A percentile compares a stretch with the other conserved stretches of the same genome.
Evolutionary conservation across 1,140 invertebrate genomes (phyloP).

Genomic region (Dinothrombium tinctorium): DNA sequence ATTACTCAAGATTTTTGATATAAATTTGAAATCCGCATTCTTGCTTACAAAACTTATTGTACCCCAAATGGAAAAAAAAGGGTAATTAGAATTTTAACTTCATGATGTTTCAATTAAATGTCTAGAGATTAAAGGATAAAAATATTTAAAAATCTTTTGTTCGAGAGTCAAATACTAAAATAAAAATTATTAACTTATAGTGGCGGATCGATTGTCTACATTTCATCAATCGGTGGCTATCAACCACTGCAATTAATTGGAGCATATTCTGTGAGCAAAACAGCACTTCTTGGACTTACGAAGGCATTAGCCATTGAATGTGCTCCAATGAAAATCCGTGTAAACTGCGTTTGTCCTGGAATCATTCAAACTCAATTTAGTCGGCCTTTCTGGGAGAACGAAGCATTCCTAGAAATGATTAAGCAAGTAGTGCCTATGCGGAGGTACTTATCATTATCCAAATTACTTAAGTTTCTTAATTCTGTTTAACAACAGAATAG

Average conservation of each 20-base stretch:
- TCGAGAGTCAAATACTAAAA: too few relatives aligned
- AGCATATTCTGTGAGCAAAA: conserved; percentile 83
- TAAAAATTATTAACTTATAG: too few relatives aligned
- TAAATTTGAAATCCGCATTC: conserved; percentile 76
- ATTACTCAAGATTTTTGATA: conserved; percentile 68
- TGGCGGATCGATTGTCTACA: conserved; percentile 48
- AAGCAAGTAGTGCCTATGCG: conserved; percentile 14
- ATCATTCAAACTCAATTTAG: conserved; percentile 68
- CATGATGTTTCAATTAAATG: not conserved
- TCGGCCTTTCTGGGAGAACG: conserved; percentile 20
- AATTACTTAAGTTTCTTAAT: not conserved
- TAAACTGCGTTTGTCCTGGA: conserved; percentile 58
- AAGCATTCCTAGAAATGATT: conserved; percentile 13
- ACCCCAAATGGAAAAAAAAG: conserved; percentile 49
- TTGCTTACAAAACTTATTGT: conserved; percentile 63
- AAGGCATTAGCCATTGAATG: conserved; percentile 21
- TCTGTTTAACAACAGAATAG: conserved; percentile 22
- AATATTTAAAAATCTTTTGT: too few relatives aligned
- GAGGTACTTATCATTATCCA: conserved; percentile 12
- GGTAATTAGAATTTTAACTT: conserved; percentile 18
- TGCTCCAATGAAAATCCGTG: conserved; percentile 19
- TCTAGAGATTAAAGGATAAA: too few relatives aligned
- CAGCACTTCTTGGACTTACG: conserved; percentile 56
- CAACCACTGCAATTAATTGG: conserved; percentile 60
- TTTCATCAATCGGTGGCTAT: conserved; percentile 75